These are phyloP conservation scores for Actinemys pallida DNA, from an alignment of 2,113 vertebrate species.

Conservation along the genomic window DNA sequence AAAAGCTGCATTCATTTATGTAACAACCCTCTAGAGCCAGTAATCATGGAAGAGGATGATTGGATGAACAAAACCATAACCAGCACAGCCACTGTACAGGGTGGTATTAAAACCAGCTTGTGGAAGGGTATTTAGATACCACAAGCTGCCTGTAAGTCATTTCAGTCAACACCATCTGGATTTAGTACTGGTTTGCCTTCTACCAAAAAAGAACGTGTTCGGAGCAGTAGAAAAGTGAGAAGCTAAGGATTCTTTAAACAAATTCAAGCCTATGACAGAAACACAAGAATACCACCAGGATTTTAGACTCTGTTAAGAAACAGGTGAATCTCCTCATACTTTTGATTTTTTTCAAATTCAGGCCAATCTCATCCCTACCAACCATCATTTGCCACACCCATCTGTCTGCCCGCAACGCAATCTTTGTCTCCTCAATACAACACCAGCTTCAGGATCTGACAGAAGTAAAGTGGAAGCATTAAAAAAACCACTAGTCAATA, in stretches of 20 bases:
- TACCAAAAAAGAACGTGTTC: neutral
- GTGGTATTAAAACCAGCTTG: rapidly evolving
- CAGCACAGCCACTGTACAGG: neutral
- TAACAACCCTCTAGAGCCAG: neutral
- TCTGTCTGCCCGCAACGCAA: neutral
- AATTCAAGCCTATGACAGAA: neutral
- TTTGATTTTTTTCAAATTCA: neutral
- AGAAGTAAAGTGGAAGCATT: neutral
- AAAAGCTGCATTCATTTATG: neutral
- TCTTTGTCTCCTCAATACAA: neutral
- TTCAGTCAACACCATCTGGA: neutral
- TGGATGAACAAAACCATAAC: neutral
- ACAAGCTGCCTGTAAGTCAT: neutral
- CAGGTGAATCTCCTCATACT: neutral
- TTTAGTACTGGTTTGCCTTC: neutral
- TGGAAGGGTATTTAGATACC: neutral
- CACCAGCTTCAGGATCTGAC: neutral
- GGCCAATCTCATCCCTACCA: neutral
- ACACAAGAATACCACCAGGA: neutral
- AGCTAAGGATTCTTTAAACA: neutral
- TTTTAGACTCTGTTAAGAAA: neutral
- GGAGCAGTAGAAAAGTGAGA: neutral
- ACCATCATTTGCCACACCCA: neutral
- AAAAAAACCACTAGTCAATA: neutral
- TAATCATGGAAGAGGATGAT: neutral